A percentile compares a stretch with the other conserved stretches of the same genome.
Evolutionary conservation across 2,113 vertebrate species (phyloP).

Genomic region (Esox niger): DNA sequence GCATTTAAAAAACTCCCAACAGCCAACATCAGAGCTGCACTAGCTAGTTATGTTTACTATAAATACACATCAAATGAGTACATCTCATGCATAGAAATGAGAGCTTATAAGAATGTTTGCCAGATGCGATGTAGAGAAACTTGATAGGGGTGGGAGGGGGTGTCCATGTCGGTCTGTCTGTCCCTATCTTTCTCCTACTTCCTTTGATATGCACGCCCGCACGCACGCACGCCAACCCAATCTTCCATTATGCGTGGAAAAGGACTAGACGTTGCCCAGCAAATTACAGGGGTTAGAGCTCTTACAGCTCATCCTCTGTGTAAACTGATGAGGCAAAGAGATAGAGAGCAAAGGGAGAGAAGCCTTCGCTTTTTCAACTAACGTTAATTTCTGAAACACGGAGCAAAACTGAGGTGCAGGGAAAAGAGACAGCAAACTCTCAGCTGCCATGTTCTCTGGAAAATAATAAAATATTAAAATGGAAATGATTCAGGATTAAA

Average conservation of each 20-base stretch:
- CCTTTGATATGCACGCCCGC: too few relatives aligned
- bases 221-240: background rate
- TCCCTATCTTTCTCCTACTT: background rate
- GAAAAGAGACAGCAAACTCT: background rate
- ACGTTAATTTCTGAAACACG: constrained; percentile 34
- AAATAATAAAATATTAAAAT: constrained; percentile 29
- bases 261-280: background rate
- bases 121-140: constrained; percentile 32
- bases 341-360: background rate
- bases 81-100: constrained; percentile 22
- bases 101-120: constrained; percentile 1
- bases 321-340: background rate
- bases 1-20: constrained; percentile 12
- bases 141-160: constrained; percentile 26
- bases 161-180: constrained; percentile 1
- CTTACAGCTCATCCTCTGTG: background rate
- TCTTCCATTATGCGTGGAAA: constrained; percentile 15
- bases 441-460: constrained; percentile 23
- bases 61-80: constrained; percentile 27
- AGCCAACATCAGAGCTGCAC: constrained; percentile 29
- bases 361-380: constrained; percentile 3
- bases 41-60: constrained; percentile 17
- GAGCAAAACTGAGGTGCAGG: constrained; percentile 15
- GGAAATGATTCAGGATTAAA: constrained; percentile 36
- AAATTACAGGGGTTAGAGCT: constrained; percentile 14